Evolutionary conservation across 2,888 invertebrate species (phyloP), one percentile per base, ranked within the genome.

Genomic region (Tineola bisselliella): DNA sequence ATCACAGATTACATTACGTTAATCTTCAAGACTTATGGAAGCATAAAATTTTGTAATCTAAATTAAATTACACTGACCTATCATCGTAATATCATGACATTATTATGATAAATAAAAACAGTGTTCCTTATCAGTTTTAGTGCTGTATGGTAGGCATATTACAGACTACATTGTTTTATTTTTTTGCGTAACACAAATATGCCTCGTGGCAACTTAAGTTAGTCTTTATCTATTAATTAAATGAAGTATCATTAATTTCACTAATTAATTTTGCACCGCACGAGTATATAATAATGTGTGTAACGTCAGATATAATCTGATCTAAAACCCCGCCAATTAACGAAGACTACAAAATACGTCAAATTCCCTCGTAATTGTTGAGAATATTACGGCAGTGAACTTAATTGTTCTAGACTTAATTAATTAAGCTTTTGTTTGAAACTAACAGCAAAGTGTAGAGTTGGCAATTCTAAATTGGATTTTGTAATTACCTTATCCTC

Each of bases 351-450:
- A 81, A 84, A 86, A 87, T 80, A 82, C 80, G 79, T 79, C 79
- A 81, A 81, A 84, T 84, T 79, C 84, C 31, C 79, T 74, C 79
- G 81, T 86, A 84, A 87, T 84, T 84, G 81, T 83, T 82, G 86
- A 79, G 84, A 86, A 84, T 86, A 84, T 84, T 84, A 84, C 82
- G 80, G 81, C 83, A 81, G 76, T 81, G 81, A 84, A 81, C 84
- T 86, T 86, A 87, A 87, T 87, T 87, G 87, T 87, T 87, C 84
- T 83, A 83, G 84, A 84, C 84, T 84, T 86, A 87, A 87, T 87
- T 87, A 87, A 86, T 87, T 87, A 86, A 87, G 86, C 84, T 86
- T 84, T 86, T 87, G 87, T 87, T 86, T 86, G 84, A 84, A 87
- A 87, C 87, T 87, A 86, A 83, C 86, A 84, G 86, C 84, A 84